A percentile compares a stretch with the other conserved stretches of the same genome.
Evolutionary conservation across 53 echinoderm and acorn worm species (phyloP).

Genomic region (Crossaster papposus): DNA sequence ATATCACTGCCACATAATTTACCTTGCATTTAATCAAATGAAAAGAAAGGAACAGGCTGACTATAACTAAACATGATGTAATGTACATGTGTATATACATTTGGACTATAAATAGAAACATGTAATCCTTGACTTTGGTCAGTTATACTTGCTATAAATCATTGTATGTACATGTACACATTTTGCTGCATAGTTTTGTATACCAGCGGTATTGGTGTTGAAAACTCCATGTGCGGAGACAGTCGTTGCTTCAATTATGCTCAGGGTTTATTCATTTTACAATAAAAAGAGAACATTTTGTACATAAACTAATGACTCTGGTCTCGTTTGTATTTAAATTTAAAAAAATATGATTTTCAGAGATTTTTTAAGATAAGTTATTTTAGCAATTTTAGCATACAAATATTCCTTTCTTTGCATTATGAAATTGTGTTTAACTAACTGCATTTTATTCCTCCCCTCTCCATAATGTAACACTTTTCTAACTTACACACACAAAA

Average conservation of each 20-base stretch:
- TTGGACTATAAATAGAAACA: conserved; percentile 47
- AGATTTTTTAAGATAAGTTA: too few relatives aligned
- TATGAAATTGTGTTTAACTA: too few relatives aligned
- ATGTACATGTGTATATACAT: conserved; percentile 23
- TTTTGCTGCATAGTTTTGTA: conserved; percentile 43
- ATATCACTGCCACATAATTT: conserved; percentile 35
- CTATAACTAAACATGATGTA: conserved; percentile 14
- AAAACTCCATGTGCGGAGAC: conserved; percentile 8
- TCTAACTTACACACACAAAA: too few relatives aligned
- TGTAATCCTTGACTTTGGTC: conserved; percentile 16
- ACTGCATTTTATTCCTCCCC: too few relatives aligned
- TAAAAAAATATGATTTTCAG: too few relatives aligned
- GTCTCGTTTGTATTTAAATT: too few relatives aligned
- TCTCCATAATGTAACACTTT: too few relatives aligned
- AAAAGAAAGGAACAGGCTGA: conserved; percentile 17
- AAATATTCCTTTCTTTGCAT: too few relatives aligned
- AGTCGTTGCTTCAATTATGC: conserved; percentile 49
- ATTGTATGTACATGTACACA: background rate
- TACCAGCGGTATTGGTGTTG: conserved; percentile 12
- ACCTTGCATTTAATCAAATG: background rate
- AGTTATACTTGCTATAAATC: background rate
- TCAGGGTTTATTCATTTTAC: conserved; percentile 64
- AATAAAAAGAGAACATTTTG: conserved; percentile 49
- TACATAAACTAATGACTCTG: conserved; percentile 25
- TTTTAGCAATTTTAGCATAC: too few relatives aligned